Percentiles rank a stretch among this genome's conserved stretches.
phyloP scores from a whole-genome alignment of 2,113 vertebrate genomes.

The Redunca redunca region DNA sequence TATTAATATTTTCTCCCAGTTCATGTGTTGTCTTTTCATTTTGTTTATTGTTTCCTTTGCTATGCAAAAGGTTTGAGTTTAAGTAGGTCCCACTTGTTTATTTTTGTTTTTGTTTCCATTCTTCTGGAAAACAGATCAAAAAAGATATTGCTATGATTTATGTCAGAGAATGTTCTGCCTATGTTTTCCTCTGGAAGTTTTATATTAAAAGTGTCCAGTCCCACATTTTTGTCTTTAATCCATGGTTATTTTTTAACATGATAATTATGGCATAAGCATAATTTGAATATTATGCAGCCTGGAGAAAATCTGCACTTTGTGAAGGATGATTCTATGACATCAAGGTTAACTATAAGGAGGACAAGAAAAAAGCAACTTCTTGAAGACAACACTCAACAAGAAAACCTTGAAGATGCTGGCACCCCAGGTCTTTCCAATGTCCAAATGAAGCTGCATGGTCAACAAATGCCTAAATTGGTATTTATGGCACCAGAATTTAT shows the following conservation, averaged over 20 bases:
- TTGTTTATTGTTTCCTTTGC: not conserved
- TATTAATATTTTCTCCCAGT: not conserved
- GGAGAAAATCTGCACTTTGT: not conserved
- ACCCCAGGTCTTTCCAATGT: not conserved
- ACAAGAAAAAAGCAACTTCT: not conserved
- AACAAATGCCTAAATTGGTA: not conserved
- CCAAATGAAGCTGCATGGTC: not conserved
- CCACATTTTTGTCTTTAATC: not conserved
- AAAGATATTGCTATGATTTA: not conserved
- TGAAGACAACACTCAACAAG: constrained; percentile 6
- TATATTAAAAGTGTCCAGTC: not conserved
- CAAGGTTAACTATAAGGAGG: constrained; percentile 7
- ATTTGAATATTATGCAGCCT: constrained; percentile 10
- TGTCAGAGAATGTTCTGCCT: not conserved
- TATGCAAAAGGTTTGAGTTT: not conserved
- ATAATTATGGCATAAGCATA: not conserved
- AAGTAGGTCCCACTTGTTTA: not conserved
- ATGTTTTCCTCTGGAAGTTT: not conserved
- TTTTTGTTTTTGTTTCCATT: not conserved
- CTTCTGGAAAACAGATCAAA: not conserved
- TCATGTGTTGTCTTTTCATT: not conserved
- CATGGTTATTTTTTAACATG: not conserved
- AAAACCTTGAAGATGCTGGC: not conserved
- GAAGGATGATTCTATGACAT: not conserved
- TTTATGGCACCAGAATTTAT: not conserved